Evolutionary conservation across 2,888 invertebrate genomes (phyloP).

Genomic region (Escarpia spicata): DNA sequence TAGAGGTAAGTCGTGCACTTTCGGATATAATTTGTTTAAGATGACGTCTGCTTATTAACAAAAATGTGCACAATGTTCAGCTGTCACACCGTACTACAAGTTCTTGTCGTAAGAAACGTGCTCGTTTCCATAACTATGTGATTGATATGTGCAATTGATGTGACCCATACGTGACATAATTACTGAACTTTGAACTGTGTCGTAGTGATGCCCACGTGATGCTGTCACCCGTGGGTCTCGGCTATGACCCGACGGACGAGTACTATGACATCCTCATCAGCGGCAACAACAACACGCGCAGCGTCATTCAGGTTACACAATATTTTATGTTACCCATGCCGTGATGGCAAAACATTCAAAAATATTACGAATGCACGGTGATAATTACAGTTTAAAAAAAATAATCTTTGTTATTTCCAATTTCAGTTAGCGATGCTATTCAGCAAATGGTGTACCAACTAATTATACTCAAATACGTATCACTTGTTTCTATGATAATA

Average conservation of each 20-base stretch:
- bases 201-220: neutral
- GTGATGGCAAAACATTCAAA: neutral
- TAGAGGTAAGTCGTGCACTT: no score
- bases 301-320: neutral
- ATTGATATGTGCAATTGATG: no score
- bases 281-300: neutral
- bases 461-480: no score
- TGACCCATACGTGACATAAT: no score
- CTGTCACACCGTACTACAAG: no score
- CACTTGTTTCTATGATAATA: no score
- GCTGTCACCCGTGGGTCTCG: neutral
- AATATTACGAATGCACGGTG: neutral
- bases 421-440: neutral
- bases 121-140: no score
- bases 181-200: neutral
- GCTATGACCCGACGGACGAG: neutral
- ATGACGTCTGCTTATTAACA: no score
- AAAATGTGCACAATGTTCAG: no score
- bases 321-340: neutral
- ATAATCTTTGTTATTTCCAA: neutral
- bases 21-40: no score
- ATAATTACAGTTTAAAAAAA: neutral
- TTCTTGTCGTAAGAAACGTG: no score
- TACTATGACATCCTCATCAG: slow-evolving; percentile 4
- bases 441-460: no score